Base-by-base conservation (phyloP, 2,888 invertebrate species). In the Dione vanillae region DNA sequence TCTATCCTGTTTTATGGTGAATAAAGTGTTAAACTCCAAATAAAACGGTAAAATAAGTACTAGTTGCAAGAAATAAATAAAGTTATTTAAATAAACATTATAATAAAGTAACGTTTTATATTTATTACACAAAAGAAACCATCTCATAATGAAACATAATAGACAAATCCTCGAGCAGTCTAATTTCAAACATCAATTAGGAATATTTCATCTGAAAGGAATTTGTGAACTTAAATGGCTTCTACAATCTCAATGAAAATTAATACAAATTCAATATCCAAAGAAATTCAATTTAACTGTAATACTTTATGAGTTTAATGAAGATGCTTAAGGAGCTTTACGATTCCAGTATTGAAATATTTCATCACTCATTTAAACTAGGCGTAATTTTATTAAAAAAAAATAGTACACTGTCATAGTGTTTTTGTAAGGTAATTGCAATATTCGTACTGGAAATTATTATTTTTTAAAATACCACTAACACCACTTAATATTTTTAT, bases 161-260 rank as follows among this genome's bases (percentile, higher is more conserved):
- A 51, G 59, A 67, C n/a, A 59, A 67, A 67, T 51, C 49, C 59
- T 49, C 12, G 16, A 67, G 41, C 49, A 67, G 49, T 59, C 41
- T 67, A 67, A 67, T 67, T 67, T 67, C 49, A 49, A 59, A 51
- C 49, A 67, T 59, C 59, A 67, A 67, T 59, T 67, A 67, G 41
- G 6, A 59, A 59, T 40, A 54, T 66, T 70, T 65, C 27, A 14
- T 47, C n/a, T 61, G 45, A 66, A 71, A 67, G 62, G 67, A 64
- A 71, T 67, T 58, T 49, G 49, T 27, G 56, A 56, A 54, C 66
- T 66, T 54, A 49, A 71, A 67, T 12, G 68, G 68, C 52, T 68
- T 68, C 61, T 45, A 62, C 52, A 59, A 51, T 59, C 68, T 43
- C 49, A 10, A 62, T 52, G 67, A 62, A 62, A 68, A 68, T 68